Evolutionary conservation across 2,888 invertebrate species (phyloP).

Genomic region (Pyrgus malvae): DNA sequence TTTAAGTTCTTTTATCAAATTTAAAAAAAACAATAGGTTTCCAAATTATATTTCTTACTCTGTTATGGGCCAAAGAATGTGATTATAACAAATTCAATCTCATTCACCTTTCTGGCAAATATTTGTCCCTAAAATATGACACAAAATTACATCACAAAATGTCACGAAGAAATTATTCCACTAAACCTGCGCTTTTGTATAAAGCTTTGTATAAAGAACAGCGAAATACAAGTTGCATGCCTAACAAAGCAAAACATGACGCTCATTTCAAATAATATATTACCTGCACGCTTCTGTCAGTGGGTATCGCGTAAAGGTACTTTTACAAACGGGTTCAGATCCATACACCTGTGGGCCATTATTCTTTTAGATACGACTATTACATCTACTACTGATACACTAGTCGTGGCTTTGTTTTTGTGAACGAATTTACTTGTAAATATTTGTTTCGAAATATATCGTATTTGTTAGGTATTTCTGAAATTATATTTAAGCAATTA

Average conservation of each 20-base stretch:
- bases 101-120: too few relatives aligned
- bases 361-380: slow-evolving; percentile 12
- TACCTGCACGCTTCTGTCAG: slow-evolving; percentile 27
- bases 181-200: too few relatives aligned
- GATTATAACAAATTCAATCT: too few relatives aligned
- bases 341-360: slow-evolving; percentile 23
- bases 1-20: too few relatives aligned
- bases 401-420: neutral
- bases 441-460: neutral
- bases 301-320: slow-evolving; percentile 7
- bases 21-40: too few relatives aligned
- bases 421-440: neutral
- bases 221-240: slow-evolving; percentile 13
- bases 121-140: too few relatives aligned
- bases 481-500: too few relatives aligned
- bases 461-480: too few relatives aligned
- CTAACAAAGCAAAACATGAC: slow-evolving; percentile 26
- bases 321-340: slow-evolving; percentile 21
- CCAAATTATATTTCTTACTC: too few relatives aligned
- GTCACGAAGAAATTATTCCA: too few relatives aligned
- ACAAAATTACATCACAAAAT: too few relatives aligned
- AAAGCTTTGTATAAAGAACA: slow-evolving; percentile 3
- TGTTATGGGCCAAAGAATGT: too few relatives aligned
- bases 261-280: slow-evolving; percentile 26
- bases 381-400: slow-evolving; percentile 3